phyloP scores from a whole-genome alignment of 2,797 vertebrate genomes.

The Centroberyx gerrardi region DNA sequence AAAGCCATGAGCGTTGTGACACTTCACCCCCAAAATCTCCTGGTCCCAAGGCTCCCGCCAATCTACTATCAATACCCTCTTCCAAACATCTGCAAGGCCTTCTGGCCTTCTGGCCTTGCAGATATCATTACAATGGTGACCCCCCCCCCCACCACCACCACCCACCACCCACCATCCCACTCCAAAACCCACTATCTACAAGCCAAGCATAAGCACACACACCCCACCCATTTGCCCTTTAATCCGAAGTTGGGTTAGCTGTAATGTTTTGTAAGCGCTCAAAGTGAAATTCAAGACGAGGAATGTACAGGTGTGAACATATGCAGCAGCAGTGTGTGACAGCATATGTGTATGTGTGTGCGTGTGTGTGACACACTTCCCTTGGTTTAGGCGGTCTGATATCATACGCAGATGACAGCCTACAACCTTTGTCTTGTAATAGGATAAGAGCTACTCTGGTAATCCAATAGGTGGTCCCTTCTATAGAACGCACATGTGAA shows the following conservation, averaged over 20 bases:
- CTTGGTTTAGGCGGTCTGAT: conserved; percentile 47
- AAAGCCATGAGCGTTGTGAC: conserved; percentile 14
- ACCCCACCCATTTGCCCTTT: background rate
- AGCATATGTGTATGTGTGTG: conserved; percentile 12
- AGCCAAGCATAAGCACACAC: background rate
- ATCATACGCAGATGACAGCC: conserved; percentile 64
- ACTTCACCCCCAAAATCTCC: conserved; percentile 17
- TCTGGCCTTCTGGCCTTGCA: background rate
- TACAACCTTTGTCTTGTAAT: conserved; percentile 68
- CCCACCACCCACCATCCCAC: conserved; percentile 3
- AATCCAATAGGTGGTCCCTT: conserved; percentile 64
- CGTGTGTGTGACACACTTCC: conserved; percentile 21
- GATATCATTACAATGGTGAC: conserved; percentile 3
- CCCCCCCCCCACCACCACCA: conserved; percentile 5
- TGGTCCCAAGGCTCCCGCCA: conserved; percentile 16
- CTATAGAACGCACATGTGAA: conserved; percentile 45
- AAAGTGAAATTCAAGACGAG: conserved; percentile 65
- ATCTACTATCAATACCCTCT: conserved; percentile 11
- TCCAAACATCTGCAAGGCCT: conserved; percentile 16
- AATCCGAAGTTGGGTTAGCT: conserved; percentile 16
- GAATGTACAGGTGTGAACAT: conserved; percentile 63
- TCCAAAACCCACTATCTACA: background rate
- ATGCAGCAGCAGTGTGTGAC: conserved; percentile 1
- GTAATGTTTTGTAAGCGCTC: conserved; percentile 68
- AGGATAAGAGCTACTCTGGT: conserved; percentile 67